Base-by-base conservation (phyloP, 2,113 vertebrate species). In the Bothrops jararaca region DNA sequence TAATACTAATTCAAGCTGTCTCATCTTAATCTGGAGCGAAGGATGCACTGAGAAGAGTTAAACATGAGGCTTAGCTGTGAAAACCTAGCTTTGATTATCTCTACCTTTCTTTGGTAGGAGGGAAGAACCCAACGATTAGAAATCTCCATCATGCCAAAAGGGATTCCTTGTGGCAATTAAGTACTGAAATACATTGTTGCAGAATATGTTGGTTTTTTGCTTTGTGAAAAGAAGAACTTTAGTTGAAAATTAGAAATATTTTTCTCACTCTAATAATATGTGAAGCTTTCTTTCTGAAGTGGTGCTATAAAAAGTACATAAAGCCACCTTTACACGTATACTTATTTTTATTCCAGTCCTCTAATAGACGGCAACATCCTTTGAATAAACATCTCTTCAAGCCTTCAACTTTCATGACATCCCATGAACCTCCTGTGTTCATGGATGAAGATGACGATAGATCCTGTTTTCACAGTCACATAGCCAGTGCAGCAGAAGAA, bases 331-430 rank as follows among this genome's bases (percentile, higher is more conserved):
- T 39, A 50, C 9, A 89, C 50, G 50, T 6, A 53, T n/a, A 50
- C 80, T 95, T 94, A 93, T 95, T 96, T 96, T 93, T 94, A 93
- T 91, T 95, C 3, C 96, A 99, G 99, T 98, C 98, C 95, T 99
- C 99, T 96, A 99, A 96, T 96, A 99, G 99, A 96, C 97, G 99
- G 92, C 99, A 99, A 94, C 99, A 99, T 95, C 98, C 99, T 95
- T 98, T 99, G 91, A 99, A 99, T 98, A 99, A 99, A 96, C 99
- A 99, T 98, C 98, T 99, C 96, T 99, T 99, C 97, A 98, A 98
- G 96, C 99, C 99, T 85, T 99, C 99, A 96, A 99, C 99, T 95
- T 99, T 99, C 96, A 98, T 99, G 97, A 98, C 99, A 89, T 99
- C 99, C 64, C 99, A 99, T 54, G 99, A 99, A 97, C 99, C 99